A percentile compares a stretch with the other conserved stretches of the same genome.
phyloP scores from a whole-genome alignment of 2,797 vertebrate genomes.

The Gephyroberyx darwinii region DNA sequence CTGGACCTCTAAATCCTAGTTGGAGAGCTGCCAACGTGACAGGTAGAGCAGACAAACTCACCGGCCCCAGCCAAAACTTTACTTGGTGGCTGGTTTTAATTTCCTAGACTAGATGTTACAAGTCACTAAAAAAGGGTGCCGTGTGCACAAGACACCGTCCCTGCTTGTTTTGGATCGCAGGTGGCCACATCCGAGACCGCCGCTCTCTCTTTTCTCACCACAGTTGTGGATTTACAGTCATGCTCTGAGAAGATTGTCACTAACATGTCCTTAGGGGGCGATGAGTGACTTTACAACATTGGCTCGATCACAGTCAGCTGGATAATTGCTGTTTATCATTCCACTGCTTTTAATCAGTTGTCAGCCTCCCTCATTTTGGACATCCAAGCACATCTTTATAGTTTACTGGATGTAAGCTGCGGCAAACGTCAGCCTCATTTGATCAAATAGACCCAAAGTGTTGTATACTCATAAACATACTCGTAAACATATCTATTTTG shows the following conservation, averaged over 20 bases:
- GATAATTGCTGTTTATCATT: slow-evolving; percentile 71
- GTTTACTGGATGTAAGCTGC: slow-evolving; percentile 27
- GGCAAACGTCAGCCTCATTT: slow-evolving; percentile 34
- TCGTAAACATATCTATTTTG: slow-evolving; percentile 29
- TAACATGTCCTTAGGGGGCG: slow-evolving; percentile 61
- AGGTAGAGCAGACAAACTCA: no score
- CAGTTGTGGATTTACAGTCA: slow-evolving; percentile 60
- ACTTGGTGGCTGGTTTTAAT: neutral
- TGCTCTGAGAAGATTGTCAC: slow-evolving; percentile 59
- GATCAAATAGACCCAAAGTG: slow-evolving; percentile 47
- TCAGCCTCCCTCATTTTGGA: slow-evolving; percentile 54
- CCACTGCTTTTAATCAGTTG: slow-evolving; percentile 53
- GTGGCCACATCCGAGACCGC: slow-evolving; percentile 50
- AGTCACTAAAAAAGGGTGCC: slow-evolving; percentile 11
- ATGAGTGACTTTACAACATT: slow-evolving; percentile 57
- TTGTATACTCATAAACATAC: slow-evolving; percentile 29
- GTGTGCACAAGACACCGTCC: neutral
- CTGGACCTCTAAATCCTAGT: neutral
- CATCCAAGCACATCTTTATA: slow-evolving; percentile 38
- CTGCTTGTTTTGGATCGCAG: slow-evolving; percentile 50
- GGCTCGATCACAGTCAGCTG: slow-evolving; percentile 43
- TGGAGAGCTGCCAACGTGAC: neutral
- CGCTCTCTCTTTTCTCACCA: slow-evolving; percentile 26
- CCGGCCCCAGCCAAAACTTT: neutral
- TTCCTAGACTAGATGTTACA: slow-evolving; percentile 11